These are phyloP conservation scores for Nyleta sp. DNA, from an alignment of 2,888 invertebrate species.

Conservation along the genomic window DNA sequence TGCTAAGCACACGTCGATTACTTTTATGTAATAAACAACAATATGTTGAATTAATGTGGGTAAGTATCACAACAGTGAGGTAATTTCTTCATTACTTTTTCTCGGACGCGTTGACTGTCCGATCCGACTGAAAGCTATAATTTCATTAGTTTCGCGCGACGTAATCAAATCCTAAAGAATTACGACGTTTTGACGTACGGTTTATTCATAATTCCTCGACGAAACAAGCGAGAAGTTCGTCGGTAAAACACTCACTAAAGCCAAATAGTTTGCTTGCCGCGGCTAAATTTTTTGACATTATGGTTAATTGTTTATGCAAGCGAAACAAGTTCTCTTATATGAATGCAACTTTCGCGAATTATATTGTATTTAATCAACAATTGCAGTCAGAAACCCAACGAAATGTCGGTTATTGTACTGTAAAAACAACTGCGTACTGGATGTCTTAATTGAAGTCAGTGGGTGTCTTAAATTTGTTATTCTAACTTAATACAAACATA, in stretches of 20 bases:
- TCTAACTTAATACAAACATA: too few species aligned
- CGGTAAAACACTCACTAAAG: too few species aligned
- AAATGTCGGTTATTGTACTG: too few species aligned
- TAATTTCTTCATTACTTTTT: conserved; percentile 34
- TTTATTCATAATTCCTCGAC: too few species aligned
- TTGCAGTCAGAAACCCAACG: conserved; percentile 19
- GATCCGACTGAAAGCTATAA: background rate
- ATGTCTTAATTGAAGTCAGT: too few species aligned
- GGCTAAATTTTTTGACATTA: conserved; percentile 25
- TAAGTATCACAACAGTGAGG: conserved; percentile 13
- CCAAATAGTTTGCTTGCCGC: conserved; percentile 24
- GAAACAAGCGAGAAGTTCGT: background rate
- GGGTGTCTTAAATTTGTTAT: too few species aligned
- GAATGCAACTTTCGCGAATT: conserved; percentile 33
- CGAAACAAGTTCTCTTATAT: conserved; percentile 22
- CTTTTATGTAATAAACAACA: conserved; percentile 44
- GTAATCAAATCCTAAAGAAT: background rate
- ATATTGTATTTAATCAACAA: conserved; percentile 45
- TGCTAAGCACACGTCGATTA: conserved; percentile 45
- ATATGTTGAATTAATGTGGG: conserved; percentile 28
- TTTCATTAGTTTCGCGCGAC: background rate
- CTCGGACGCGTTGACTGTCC: background rate
- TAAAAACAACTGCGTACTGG: too few species aligned
- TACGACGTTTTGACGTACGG: background rate
- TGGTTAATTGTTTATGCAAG: conserved; percentile 21